A percentile compares a stretch with the other conserved stretches of the same genome.
Conservation (phyloP, 2,888 invertebrate species). For the Tethea ocularis region DNA sequence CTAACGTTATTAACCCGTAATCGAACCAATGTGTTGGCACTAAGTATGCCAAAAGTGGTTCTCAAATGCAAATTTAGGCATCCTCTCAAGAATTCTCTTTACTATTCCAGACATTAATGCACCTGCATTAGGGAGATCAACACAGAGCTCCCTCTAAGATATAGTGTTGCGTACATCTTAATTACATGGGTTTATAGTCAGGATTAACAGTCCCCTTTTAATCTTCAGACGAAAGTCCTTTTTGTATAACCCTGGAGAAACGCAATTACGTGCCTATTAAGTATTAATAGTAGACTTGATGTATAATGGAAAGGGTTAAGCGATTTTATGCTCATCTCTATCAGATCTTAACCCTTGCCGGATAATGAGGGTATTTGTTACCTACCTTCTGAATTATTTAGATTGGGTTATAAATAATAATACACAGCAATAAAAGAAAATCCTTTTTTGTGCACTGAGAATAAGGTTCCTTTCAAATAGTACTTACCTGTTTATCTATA, state of each 20-base stretch:
- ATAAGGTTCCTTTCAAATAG: constrained; percentile 19
- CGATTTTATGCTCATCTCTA: constrained; percentile 38
- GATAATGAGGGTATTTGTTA: constrained; percentile 33
- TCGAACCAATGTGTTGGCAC: constrained; percentile 38
- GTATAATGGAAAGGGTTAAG: constrained; percentile 52
- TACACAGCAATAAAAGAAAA: constrained; percentile 17
- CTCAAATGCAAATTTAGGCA: constrained; percentile 29
- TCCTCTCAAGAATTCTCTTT: constrained; percentile 51
- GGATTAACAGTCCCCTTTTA: constrained; percentile 53
- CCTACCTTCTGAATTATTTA: constrained; percentile 31
- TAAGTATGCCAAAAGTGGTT: constrained; percentile 31
- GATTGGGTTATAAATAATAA: constrained; percentile 28
- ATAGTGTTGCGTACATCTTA: constrained; percentile 40
- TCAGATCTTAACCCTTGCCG: constrained; percentile 42
- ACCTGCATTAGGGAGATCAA: constrained; percentile 49
- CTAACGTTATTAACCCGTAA: constrained; percentile 42
- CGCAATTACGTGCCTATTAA: constrained; percentile 60
- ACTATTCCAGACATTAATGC: constrained; percentile 44
- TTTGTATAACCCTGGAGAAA: constrained; percentile 38
- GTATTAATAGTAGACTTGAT: constrained; percentile 54
- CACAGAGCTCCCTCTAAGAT: constrained; percentile 27
- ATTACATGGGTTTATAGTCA: constrained; percentile 45
- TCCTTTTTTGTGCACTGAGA: constrained; percentile 7
- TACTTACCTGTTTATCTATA: constrained; percentile 20
- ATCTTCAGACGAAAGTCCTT: constrained; percentile 49